Evolutionary conservation across 2,797 vertebrate species (phyloP).

Genomic region (Hippoglossus hippoglossus): DNA sequence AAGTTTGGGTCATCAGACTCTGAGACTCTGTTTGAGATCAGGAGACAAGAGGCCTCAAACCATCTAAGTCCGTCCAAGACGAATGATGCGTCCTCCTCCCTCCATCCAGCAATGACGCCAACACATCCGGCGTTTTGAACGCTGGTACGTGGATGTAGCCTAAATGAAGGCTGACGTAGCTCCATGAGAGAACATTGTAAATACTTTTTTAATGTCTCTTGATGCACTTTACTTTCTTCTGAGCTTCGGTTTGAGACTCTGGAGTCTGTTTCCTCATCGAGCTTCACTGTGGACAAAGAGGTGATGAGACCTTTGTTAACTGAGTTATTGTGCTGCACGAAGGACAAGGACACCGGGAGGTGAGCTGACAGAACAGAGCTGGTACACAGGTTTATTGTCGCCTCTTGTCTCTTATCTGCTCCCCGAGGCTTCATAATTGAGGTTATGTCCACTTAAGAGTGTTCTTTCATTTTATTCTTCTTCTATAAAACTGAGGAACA

Average conservation of each 20-base stretch:
- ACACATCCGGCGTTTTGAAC: too few relatives aligned
- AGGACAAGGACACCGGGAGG: slow-evolving; percentile 10
- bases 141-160: too few relatives aligned
- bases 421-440: slow-evolving; percentile 23
- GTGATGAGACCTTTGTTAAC: not conserved
- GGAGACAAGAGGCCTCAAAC: too few relatives aligned
- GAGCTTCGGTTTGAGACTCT: slow-evolving; percentile 19
- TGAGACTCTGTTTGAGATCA: too few relatives aligned
- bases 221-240: not conserved
- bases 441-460: not conserved
- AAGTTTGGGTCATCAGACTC: too few relatives aligned
- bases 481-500: not conserved
- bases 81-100: too few relatives aligned
- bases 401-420: slow-evolving; percentile 14
- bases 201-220: too few relatives aligned
- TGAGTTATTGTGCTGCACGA: slow-evolving; percentile 32
- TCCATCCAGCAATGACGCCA: too few relatives aligned
- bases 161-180: too few relatives aligned
- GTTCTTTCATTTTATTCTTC: not conserved
- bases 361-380: not conserved
- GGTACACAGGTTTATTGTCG: slow-evolving; percentile 39
- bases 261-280: not conserved
- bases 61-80: too few relatives aligned
- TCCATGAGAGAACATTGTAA: too few relatives aligned
- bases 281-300: slow-evolving; percentile 15